Evolutionary conservation across 1,140 invertebrate genomes (phyloP).

Genomic region (Trichoplusia ni): DNA sequence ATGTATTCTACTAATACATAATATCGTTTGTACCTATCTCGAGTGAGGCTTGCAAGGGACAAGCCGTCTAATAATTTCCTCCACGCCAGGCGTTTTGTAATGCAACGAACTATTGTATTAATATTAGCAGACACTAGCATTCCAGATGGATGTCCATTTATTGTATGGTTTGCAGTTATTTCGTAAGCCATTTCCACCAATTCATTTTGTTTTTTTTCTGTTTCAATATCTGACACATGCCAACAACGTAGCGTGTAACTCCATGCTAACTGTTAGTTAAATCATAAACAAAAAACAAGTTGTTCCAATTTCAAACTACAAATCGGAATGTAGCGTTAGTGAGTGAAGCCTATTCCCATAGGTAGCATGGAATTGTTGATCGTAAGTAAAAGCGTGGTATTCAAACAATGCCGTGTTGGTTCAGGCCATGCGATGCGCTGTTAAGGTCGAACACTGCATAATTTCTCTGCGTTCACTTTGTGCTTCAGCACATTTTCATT

Average conservation of each 20-base stretch:
- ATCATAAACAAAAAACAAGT: too few relatives aligned
- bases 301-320: too few relatives aligned
- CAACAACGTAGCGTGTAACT: too few relatives aligned
- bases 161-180: too few relatives aligned
- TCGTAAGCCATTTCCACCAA: too few relatives aligned
- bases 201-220: too few relatives aligned
- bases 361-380: not conserved
- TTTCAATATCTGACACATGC: too few relatives aligned
- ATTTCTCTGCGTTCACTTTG: conserved; percentile 53
- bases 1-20: conserved; percentile 21
- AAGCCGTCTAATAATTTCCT: not conserved
- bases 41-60: conserved; percentile 2
- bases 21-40: not conserved
- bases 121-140: too few relatives aligned
- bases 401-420: conserved; percentile 68
- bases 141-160: too few relatives aligned
- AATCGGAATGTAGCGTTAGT: too few relatives aligned
- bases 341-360: too few relatives aligned
- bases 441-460: conserved; percentile 52
- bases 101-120: not conserved
- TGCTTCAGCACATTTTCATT: conserved; percentile 51
- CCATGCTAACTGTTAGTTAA: too few relatives aligned
- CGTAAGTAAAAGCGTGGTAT: conserved; percentile 47
- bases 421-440: conserved; percentile 60
- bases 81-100: not conserved